Evolutionary conservation across 2,113 vertebrate species (phyloP).

Genomic region (Cromileptes altivelis): DNA sequence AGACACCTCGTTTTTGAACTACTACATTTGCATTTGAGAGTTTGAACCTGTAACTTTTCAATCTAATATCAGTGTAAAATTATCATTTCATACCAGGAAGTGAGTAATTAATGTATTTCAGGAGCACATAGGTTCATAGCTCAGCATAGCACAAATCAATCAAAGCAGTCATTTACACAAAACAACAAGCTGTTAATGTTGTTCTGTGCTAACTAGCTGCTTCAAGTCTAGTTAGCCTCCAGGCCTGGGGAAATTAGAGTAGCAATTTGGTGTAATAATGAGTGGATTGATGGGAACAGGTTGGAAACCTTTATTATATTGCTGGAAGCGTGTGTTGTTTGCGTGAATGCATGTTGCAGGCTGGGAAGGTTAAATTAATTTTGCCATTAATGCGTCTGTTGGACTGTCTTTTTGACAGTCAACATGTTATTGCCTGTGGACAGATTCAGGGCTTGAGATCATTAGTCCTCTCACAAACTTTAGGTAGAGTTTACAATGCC

Average conservation of each 20-base stretch:
- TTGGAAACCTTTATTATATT: conserved; percentile 50
- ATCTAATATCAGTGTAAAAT: not conserved
- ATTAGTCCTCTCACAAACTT: not conserved
- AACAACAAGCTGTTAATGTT: conserved; percentile 45
- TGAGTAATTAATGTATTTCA: not conserved
- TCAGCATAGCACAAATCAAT: conserved; percentile 24
- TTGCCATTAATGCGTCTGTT: not conserved
- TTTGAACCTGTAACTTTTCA: not conserved
- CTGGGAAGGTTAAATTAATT: not conserved
- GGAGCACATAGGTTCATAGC: not conserved
- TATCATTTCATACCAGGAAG: not conserved
- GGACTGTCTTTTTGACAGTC: not conserved
- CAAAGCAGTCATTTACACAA: conserved; percentile 25
- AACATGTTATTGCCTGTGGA: not conserved
- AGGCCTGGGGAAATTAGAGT: conserved; percentile 38
- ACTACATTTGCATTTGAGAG: not conserved
- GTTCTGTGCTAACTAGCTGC: conserved; percentile 50
- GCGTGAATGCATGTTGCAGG: not conserved
- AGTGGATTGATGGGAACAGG: conserved; percentile 56
- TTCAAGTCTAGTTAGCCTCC: conserved; percentile 37
- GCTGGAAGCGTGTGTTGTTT: conserved; percentile 20
- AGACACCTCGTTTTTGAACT: not conserved
- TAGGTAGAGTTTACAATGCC: not conserved
- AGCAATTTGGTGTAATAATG: conserved; percentile 44
- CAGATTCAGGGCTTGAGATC: not conserved